Conservation (phyloP, 2,797 vertebrate genomes). For the Alfaro cultratus region DNA sequence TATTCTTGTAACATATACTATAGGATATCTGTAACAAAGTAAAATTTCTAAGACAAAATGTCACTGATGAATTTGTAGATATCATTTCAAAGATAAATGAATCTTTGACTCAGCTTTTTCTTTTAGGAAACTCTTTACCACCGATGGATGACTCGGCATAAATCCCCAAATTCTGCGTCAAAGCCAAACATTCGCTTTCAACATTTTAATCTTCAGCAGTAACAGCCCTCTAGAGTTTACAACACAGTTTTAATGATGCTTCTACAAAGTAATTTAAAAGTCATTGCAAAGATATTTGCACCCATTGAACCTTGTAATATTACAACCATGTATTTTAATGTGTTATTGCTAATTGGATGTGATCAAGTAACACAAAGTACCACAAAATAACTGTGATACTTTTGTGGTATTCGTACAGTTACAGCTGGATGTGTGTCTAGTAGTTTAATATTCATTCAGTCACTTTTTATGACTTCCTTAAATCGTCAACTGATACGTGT, state of each 20-base stretch:
- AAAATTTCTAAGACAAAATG: conserved; percentile 27
- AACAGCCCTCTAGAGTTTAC: conserved; percentile 23
- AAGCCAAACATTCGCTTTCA: conserved; percentile 16
- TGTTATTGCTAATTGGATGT: background rate
- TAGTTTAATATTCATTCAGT: background rate
- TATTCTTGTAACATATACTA: conserved; percentile 26
- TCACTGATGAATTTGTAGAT: conserved; percentile 42
- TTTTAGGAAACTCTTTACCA: background rate
- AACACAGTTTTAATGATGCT: conserved; percentile 11
- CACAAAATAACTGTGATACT: background rate
- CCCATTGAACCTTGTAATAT: background rate
- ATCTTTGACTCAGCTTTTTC: conserved; percentile 38
- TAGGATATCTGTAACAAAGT: conserved; percentile 19
- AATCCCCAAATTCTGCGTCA: conserved; percentile 27
- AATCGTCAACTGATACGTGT: background rate
- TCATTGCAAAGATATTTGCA: conserved; percentile 3
- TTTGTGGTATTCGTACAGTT: background rate
- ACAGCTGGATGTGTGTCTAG: background rate
- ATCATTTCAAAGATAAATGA: conserved; percentile 32
- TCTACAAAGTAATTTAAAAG: conserved; percentile 39
- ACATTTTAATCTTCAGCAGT: conserved; percentile 30
- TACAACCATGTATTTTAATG: background rate
- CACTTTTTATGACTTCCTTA: background rate
- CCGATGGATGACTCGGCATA: conserved; percentile 3
- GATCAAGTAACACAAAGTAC: background rate